A percentile compares a stretch with the other conserved stretches of the same genome.
phyloP scores from a whole-genome alignment of 2,797 vertebrate genomes.

The Antennarius maculatus region DNA sequence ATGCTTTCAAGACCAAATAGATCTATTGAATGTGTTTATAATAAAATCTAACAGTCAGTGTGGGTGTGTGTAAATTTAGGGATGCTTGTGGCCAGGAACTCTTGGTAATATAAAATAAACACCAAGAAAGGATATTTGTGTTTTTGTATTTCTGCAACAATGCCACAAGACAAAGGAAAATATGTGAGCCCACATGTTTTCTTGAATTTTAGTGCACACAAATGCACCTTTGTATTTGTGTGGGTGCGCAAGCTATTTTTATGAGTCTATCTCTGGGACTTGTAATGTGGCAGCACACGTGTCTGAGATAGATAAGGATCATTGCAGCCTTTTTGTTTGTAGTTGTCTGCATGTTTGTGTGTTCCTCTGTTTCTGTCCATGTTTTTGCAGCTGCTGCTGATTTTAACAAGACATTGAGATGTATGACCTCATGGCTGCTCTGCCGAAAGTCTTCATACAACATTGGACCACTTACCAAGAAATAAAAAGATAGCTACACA shows the following conservation, averaged over 20 bases:
- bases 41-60: conserved; percentile 11
- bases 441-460: conserved; percentile 60
- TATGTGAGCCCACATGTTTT: background rate
- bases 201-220: conserved; percentile 3
- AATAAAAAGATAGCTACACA: conserved; percentile 20
- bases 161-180: conserved; percentile 3
- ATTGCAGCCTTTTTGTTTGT: conserved; percentile 28
- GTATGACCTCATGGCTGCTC: conserved; percentile 71
- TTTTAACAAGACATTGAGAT: conserved; percentile 64
- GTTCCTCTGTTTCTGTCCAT: conserved; percentile 30
- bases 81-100: conserved; percentile 11
- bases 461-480: conserved; percentile 46
- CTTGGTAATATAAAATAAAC: background rate
- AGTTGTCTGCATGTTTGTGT: conserved; percentile 18
- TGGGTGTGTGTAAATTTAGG: conserved; percentile 39
- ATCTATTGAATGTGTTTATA: conserved; percentile 8
- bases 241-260: conserved; percentile 20
- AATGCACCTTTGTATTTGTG: conserved; percentile 20
- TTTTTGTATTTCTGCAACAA: conserved; percentile 31
- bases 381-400: conserved; percentile 72
- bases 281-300: conserved; percentile 38
- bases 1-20: conserved; percentile 12
- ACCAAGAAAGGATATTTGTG: conserved; percentile 33
- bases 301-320: conserved; percentile 34
- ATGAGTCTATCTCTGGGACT: conserved; percentile 5